phyloP scores from a whole-genome alignment of 2,113 vertebrate genomes.

The Rhinolophus ferrumequinum region DNA sequence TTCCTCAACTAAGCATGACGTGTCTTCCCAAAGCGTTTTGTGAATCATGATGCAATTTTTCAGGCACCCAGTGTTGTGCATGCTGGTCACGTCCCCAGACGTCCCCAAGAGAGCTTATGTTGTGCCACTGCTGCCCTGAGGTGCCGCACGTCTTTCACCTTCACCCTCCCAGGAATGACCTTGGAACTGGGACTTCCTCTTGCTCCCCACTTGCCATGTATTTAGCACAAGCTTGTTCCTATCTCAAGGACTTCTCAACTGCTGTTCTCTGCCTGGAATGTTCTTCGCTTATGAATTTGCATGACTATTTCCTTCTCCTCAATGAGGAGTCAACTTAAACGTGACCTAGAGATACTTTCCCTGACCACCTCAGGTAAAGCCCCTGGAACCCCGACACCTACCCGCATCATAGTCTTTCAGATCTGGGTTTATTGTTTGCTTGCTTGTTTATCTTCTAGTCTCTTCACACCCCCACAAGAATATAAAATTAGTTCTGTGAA shows the following conservation, averaged over 20 bases:
- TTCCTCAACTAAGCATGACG: slow-evolving; percentile 7
- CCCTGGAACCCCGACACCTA: neutral
- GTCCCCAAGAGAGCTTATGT: neutral
- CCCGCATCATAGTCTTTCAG: neutral
- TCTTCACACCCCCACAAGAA: neutral
- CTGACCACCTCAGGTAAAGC: neutral
- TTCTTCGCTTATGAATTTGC: neutral
- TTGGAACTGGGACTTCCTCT: neutral
- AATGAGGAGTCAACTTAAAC: neutral
- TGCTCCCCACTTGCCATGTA: neutral
- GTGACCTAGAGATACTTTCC: neutral
- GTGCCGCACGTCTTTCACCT: neutral
- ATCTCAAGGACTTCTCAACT: neutral
- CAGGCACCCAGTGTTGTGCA: neutral
- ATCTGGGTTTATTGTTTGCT: neutral
- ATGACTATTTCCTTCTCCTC: neutral
- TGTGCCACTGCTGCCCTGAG: neutral
- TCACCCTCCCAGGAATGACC: neutral
- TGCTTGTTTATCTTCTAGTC: neutral
- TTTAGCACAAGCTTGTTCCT: neutral
- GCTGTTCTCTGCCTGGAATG: neutral
- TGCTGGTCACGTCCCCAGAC: neutral
- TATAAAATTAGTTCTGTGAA: neutral
- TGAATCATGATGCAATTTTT: slow-evolving; percentile 60
- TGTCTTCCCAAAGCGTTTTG: slow-evolving; percentile 7